Evolutionary conservation across 2,113 vertebrate genomes (phyloP).

Genomic region (Saguinus midas): DNA sequence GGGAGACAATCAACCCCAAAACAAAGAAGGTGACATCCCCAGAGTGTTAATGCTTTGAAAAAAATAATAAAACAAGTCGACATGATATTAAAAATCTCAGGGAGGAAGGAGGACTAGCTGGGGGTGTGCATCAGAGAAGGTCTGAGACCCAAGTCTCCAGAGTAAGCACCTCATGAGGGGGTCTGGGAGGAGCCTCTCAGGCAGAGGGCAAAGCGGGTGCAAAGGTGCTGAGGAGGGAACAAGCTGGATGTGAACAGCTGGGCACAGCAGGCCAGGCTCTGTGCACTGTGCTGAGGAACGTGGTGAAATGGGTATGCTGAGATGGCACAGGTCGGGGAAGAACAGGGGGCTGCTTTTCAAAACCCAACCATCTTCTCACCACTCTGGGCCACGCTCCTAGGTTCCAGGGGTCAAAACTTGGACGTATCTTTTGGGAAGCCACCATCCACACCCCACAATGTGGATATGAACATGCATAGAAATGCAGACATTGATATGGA

Average conservation of each 20-base stretch:
- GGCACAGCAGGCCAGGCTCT: neutral
- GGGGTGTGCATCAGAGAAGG: fast-evolving
- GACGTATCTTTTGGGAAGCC: neutral
- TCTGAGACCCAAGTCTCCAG: neutral
- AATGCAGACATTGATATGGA: neutral
- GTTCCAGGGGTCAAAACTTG: neutral
- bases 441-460: neutral
- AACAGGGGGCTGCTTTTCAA: neutral
- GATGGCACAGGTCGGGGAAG: neutral
- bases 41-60: neutral
- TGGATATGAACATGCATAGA: fast-evolving
- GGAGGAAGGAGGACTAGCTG: neutral
- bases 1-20: neutral
- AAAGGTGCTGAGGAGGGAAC: neutral
- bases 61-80: neutral
- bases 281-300: neutral
- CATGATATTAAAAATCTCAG: no score
- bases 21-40: neutral
- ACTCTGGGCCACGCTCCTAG: neutral
- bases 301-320: no score
- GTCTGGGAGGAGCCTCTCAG: neutral
- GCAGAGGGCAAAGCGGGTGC: neutral
- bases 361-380: neutral
- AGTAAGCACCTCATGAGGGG: fast-evolving
- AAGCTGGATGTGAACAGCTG: no score